These are phyloP conservation scores for Lucilia cuprina DNA, from an alignment of 1,140 invertebrate genomes.

Conservation along the genomic window DNA sequence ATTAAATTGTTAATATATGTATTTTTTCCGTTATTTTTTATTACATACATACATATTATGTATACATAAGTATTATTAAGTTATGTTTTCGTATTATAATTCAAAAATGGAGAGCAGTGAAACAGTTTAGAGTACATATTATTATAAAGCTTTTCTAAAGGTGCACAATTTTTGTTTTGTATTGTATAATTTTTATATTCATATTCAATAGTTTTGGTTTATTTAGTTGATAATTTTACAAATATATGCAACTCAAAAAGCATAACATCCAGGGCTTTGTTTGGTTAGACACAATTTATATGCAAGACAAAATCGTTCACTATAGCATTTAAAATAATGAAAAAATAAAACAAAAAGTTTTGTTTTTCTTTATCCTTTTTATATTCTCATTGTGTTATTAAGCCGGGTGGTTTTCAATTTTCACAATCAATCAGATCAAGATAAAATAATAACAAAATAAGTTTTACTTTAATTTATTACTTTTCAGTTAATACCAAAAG, in stretches of 20 bases:
- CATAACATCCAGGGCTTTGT: background rate
- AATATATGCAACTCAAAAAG: constrained; percentile 23
- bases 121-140: background rate
- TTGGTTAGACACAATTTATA: too few species aligned
- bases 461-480: too few species aligned
- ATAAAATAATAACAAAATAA: too few species aligned
- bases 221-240: background rate
- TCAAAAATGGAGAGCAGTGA: background rate
- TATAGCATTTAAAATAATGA: too few species aligned
- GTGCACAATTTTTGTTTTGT: background rate
- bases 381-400: too few species aligned
- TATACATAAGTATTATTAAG: background rate
- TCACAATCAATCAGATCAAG: too few species aligned
- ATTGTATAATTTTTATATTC: background rate
- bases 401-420: too few species aligned
- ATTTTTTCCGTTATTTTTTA: background rate
- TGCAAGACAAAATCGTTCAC: too few species aligned
- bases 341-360: too few species aligned
- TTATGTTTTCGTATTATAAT: background rate
- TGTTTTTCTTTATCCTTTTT: too few species aligned
- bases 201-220: background rate
- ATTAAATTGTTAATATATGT: background rate
- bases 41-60: too few species aligned
- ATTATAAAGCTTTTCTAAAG: constrained; percentile 5
- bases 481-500: too few species aligned